Evolutionary conservation across 2,113 vertebrate genomes (phyloP), one percentile per base, ranked within the genome.

Genomic region (Archocentrus centrarchus): DNA sequence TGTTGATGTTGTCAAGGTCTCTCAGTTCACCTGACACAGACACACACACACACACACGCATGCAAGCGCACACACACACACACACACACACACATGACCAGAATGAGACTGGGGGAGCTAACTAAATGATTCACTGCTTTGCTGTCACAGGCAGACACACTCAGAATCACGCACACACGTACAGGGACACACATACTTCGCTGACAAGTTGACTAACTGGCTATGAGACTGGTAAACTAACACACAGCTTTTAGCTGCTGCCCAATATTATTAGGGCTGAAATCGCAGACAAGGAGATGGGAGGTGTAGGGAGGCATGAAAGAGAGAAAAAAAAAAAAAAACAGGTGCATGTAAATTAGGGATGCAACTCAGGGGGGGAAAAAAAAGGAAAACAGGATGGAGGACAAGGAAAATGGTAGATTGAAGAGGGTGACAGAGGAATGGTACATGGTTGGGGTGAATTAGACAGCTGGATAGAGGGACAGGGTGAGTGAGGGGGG

Each of bases 1-100:
- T 90, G 88, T 92, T 93, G 85, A 92, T 92, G 88, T 88, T 91
- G 90, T 91, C 92, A 93, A 90, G 91, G 91, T 92, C 88, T 86
- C 80, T 87, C 87, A 89, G 88, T 87, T 81, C 14, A 3, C 64
- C 60, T 86, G 58, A 77, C 75, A 78, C 75, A 84, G 60, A 59
- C 75, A 47, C 63, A 79, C 76, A 80, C 63, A 79, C 76, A 80
- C 80, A 76, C 60, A 66, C 80, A 47, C 32, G 22, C 44, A 44
- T 59, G 58, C 24, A 70, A 27, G 41, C 77, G 73, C 77, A 59
- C 13, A 77, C 77, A 63, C 32, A 32, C 32, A 32, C 77, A 77
- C 75, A 82, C 73, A 59, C 63, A 62, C 24, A 70, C 35, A 53
- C 77, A 73, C 77, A 64, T 7, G 59, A 11, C 53, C 58, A 27